Percentiles rank a stretch among this genome's conserved stretches.
These are phyloP conservation scores for Panthera leo DNA, from an alignment of 2,113 vertebrate genomes.

Conservation along the genomic window DNA sequence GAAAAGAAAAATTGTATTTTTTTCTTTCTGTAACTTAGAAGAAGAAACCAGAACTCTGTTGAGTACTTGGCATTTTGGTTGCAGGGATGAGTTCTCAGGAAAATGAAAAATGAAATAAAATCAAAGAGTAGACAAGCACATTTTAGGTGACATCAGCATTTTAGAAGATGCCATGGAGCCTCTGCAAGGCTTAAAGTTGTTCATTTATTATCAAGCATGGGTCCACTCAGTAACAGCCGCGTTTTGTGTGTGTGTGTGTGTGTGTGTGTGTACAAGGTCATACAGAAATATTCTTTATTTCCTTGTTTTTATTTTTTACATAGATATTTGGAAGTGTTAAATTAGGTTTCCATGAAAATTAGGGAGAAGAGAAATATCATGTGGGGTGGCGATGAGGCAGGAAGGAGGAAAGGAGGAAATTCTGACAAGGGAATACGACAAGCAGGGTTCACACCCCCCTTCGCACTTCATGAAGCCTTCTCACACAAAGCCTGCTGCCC, in stretches of 20 bases:
- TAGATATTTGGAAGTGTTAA: neutral
- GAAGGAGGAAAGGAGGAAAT: neutral
- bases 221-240: neutral
- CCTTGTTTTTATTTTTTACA: neutral
- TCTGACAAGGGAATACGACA: too few relatives aligned
- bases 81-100: neutral
- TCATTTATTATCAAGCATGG: neutral
- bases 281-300: neutral
- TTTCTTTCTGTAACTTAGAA: neutral
- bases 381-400: neutral
- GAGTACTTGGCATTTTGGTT: slow-evolving; percentile 49
- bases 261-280: neutral
- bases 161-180: neutral
- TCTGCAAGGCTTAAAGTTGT: neutral
- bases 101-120: slow-evolving; percentile 55
- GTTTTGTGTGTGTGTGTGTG: too few relatives aligned
- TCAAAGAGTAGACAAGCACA: neutral
- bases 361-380: neutral
- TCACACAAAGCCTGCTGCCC: neutral
- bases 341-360: neutral
- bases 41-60: neutral
- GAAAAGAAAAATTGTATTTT: neutral
- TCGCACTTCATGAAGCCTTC: neutral
- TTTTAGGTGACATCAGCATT: neutral
- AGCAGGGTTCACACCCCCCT: neutral